Evolutionary conservation across 2,888 invertebrate genomes (phyloP).

Genomic region (Harmothoe impar): DNA sequence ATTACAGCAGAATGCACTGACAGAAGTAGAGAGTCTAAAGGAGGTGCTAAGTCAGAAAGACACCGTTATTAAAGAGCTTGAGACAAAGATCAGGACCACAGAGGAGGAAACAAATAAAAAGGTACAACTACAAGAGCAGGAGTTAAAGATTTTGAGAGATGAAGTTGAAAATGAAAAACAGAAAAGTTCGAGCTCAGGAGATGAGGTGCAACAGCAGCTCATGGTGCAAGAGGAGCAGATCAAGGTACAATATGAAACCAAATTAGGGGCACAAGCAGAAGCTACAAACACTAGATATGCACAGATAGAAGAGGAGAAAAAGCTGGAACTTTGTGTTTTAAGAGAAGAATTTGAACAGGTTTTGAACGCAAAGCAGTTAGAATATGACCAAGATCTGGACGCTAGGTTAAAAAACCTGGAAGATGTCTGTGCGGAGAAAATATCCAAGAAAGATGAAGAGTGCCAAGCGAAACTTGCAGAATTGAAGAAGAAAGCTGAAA

Average conservation of each 20-base stretch:
- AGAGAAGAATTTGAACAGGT: slow-evolving; percentile 21
- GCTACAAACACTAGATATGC: slow-evolving; percentile 76
- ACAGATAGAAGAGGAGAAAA: slow-evolving; percentile 67
- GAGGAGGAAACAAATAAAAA: slow-evolving; percentile 47
- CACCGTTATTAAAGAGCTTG: background rate
- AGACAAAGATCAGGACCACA: slow-evolving; percentile 3
- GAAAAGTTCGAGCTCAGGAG: background rate
- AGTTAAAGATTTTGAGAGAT: slow-evolving; percentile 2
- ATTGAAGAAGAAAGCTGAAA: slow-evolving; percentile 80
- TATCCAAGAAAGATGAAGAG: slow-evolving; percentile 70
- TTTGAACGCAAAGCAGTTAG: background rate
- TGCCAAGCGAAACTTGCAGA: slow-evolving; percentile 77
- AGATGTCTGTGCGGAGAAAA: slow-evolving; percentile 63
- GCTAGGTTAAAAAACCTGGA: slow-evolving; percentile 59
- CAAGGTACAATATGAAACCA: background rate
- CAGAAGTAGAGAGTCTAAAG: background rate
- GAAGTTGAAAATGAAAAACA: slow-evolving; percentile 36
- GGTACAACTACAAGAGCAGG: slow-evolving; percentile 62
- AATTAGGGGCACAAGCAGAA: slow-evolving; percentile 69
- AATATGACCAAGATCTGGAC: slow-evolving; percentile 20
- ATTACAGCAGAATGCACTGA: slow-evolving; percentile 60
- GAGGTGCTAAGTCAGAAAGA: slow-evolving; percentile 12
- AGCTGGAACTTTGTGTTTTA: slow-evolving; percentile 20
- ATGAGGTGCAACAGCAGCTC: slow-evolving; percentile 34
- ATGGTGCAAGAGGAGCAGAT: background rate